Conservation (phyloP, 2,888 invertebrate species). For the Pammene aurita region DNA sequence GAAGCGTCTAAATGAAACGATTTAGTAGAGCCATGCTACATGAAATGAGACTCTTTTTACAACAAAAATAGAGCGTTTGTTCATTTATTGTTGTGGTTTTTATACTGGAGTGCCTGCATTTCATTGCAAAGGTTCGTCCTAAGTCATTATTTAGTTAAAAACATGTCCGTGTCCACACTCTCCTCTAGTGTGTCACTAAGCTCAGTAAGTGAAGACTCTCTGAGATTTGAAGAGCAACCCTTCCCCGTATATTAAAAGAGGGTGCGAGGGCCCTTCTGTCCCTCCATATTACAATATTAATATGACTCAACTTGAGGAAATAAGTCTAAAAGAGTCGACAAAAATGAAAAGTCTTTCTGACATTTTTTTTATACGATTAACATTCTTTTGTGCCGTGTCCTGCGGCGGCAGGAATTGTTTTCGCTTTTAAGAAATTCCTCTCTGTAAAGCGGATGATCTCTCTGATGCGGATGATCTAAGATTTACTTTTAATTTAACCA, state of each 20-base stretch:
- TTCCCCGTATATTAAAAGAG: conserved; percentile 36
- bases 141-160: conserved; percentile 32
- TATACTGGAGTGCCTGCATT: not conserved
- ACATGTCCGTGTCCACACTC: conserved; percentile 19
- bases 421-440: conserved; percentile 20
- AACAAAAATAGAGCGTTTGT: not conserved
- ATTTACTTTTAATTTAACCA: conserved; percentile 17
- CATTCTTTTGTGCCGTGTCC: conserved; percentile 25
- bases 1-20: too few species aligned
- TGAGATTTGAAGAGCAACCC: conserved; percentile 40
- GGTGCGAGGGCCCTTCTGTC: conserved; percentile 32
- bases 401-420: conserved; percentile 30
- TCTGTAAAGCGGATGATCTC: conserved; percentile 23
- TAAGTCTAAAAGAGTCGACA: conserved; percentile 24
- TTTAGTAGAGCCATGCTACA: not conserved
- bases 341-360: conserved; percentile 34
- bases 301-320: conserved; percentile 34
- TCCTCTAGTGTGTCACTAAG: conserved; percentile 31
- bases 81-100: not conserved
- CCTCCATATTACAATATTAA: conserved; percentile 40
- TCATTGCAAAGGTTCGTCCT: not conserved
- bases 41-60: not conserved
- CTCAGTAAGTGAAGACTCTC: conserved; percentile 36
- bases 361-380: conserved; percentile 36
- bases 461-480: conserved; percentile 2